These are phyloP conservation scores for Perithous albicinctus DNA, from an alignment of 2,888 invertebrate species.

Conservation along the genomic window DNA sequence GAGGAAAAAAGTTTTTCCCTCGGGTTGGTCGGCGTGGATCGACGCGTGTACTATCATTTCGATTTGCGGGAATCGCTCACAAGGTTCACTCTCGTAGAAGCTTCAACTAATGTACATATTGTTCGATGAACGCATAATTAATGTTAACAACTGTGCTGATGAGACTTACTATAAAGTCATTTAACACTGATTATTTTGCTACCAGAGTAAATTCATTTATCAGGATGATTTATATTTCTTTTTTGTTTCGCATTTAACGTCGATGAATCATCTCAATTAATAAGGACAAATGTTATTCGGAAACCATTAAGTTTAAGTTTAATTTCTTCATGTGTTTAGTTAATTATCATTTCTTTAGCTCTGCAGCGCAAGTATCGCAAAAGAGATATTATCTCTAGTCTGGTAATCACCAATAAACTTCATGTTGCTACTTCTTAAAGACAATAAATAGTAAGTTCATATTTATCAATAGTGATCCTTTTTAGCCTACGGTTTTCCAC, in stretches of 20 bases:
- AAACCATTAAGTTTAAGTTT: not conserved
- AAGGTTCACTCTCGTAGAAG: not conserved
- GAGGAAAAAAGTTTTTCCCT: conserved; percentile 39
- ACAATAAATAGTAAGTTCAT: not conserved
- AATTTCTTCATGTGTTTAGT: not conserved
- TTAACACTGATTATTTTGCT: not conserved
- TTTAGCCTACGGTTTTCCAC: too few relatives aligned
- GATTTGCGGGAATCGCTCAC: not conserved
- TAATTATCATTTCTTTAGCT: not conserved
- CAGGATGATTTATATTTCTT: not conserved
- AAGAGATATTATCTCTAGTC: not conserved
- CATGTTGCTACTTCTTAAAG: not conserved
- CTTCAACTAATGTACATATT: not conserved
- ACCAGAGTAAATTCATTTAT: not conserved
- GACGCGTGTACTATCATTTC: conserved; percentile 36
- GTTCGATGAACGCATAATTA: not conserved
- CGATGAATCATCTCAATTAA: not conserved
- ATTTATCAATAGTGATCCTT: not conserved
- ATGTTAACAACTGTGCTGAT: not conserved
- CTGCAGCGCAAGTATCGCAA: not conserved
- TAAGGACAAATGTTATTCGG: not conserved
- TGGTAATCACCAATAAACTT: not conserved
- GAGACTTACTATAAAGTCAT: not conserved
- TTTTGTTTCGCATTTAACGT: not conserved
- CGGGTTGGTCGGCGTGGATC: conserved; percentile 24